Evolutionary conservation across 2,113 vertebrate species (phyloP), one percentile per base, ranked within the genome.

Genomic region (Lamprotornis superbus): DNA sequence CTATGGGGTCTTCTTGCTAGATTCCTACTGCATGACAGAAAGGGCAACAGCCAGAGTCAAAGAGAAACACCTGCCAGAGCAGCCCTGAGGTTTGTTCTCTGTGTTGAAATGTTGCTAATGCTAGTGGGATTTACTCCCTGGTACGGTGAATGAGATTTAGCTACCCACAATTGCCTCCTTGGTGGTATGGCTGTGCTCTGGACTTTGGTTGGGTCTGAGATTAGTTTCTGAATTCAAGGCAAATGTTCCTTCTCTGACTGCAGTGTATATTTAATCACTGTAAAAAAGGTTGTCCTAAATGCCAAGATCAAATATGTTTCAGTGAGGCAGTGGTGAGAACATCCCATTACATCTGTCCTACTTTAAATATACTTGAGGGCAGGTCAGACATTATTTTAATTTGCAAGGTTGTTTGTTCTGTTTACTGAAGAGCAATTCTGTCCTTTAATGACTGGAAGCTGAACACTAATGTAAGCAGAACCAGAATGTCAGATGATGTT

Each of bases 401-500:
- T 95, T 87, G 63, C 71, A 49, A 92, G 83, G 35, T 15, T 83
- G 55, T 84, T 95, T 91, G 65, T 40, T 91, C 53, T 93, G 68
- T 83, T 95, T 95, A 88, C 78, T 80, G 73, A 96, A 89, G 85
- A 87, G 40, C 52, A 93, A 77, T 94, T 95, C 95, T 96, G 94
- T 77, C 91, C 91, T 96, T 91, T 96, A 98, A 97, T 97, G 88
- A 92, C 68, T 94, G 55, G 70, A 93, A 95, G 93, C 55, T 44
- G 55, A 91, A 89, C 57, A 61, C 40, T 75, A 94, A 69, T 75
- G 61, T 83, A 96, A 94, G 83, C 86, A 97, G 94, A 97, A 97
- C 96, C 87, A 95, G 97, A 98, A 97, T 94, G 92, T 89, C 97
- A 97, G 93, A 97, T 97, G 95, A 97, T 97, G 96, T 97, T 97